A percentile compares a stretch with the other conserved stretches of the same genome.
Evolutionary conservation across 2,888 invertebrate genomes (phyloP).

Genomic region (Drosophila peninsularis): DNA sequence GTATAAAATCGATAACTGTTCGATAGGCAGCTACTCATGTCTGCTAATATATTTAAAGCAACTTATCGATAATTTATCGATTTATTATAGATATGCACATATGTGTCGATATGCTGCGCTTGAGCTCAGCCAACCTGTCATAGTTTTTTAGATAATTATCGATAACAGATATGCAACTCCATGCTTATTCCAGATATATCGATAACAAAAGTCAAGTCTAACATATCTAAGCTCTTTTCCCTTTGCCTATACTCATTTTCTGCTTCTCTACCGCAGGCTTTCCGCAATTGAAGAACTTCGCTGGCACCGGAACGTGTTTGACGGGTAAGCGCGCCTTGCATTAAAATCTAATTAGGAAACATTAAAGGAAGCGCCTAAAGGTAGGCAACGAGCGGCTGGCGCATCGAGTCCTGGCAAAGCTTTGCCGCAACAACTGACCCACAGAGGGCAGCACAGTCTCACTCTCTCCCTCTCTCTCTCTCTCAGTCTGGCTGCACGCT

Average conservation of each 20-base stretch:
- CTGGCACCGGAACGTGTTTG: constrained; percentile 79
- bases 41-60: too few relatives aligned
- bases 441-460: constrained; percentile 59
- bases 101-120: too few relatives aligned
- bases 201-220: too few relatives aligned
- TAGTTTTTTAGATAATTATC: neutral
- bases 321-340: constrained; percentile 74
- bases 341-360: neutral
- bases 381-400: constrained; percentile 55
- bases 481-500: constrained; percentile 40
- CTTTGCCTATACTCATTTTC: neutral
- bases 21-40: too few relatives aligned
- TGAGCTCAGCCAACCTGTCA: too few relatives aligned
- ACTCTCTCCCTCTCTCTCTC: neutral
- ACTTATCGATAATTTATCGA: too few relatives aligned
- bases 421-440: constrained; percentile 26
- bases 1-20: too few relatives aligned
- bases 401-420: constrained; percentile 40
- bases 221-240: too few relatives aligned
- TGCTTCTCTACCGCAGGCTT: constrained; percentile 72
- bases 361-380: constrained; percentile 57
- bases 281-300: constrained; percentile 83
- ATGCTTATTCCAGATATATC: neutral
- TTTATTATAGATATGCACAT: too few relatives aligned
- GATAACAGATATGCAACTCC: neutral